phyloP scores from a whole-genome alignment of 2,888 invertebrate species.

The Nemoura dubitans region DNA sequence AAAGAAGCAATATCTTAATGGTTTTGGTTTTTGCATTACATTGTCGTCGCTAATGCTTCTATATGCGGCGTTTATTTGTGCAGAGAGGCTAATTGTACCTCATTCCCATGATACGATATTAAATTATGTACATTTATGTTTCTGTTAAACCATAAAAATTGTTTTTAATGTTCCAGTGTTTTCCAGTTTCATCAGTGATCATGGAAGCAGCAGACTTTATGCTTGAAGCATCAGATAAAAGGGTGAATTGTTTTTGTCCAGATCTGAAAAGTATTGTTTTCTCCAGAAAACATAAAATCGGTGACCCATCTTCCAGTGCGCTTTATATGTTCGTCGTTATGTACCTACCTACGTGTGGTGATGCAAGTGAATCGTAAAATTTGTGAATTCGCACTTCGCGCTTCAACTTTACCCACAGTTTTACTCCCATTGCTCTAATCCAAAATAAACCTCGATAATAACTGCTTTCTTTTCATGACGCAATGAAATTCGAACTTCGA shows the following conservation, averaged over 20 bases:
- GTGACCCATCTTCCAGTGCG: too few relatives aligned
- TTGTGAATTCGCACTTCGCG: neutral
- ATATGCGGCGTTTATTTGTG: neutral
- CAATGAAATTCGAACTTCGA: neutral
- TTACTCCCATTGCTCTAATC: neutral
- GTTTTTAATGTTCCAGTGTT: too few relatives aligned
- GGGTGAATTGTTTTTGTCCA: too few relatives aligned
- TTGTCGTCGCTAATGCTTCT: neutral
- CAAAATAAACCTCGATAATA: neutral
- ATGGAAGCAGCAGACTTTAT: too few relatives aligned
- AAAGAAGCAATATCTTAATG: neutral
- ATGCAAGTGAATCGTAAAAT: neutral
- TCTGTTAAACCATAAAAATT: too few relatives aligned
- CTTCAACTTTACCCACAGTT: neutral
- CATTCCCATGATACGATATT: too few relatives aligned
- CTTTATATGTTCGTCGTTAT: too few relatives aligned
- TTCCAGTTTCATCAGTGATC: too few relatives aligned
- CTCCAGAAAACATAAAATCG: too few relatives aligned
- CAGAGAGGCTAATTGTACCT: neutral
- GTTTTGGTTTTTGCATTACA: neutral
- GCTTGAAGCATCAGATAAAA: too few relatives aligned
- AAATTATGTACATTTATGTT: too few relatives aligned
- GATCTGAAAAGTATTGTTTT: too few relatives aligned
- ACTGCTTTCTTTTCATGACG: neutral
- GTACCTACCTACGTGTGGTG: neutral